Percentiles rank a stretch among this genome's conserved stretches.
Conservation (phyloP, 2,797 vertebrate species). For the Sebastiscus albofasciatus region DNA sequence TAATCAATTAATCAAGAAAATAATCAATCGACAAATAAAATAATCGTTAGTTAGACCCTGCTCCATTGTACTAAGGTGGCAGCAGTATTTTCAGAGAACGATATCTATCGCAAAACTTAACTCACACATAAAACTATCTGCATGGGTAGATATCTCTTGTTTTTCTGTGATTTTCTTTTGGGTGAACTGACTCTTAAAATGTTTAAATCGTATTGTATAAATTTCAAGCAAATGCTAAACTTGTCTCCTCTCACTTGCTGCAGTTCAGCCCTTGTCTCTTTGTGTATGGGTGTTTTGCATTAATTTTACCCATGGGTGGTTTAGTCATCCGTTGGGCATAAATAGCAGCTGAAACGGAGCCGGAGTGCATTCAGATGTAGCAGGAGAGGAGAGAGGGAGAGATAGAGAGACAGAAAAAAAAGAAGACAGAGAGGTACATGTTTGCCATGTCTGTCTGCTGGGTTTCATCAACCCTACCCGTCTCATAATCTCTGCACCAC, state of each 20-base stretch:
- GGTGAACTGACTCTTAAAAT: not conserved
- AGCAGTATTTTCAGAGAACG: not conserved
- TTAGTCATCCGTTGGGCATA: slow-evolving; percentile 30
- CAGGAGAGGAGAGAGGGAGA: slow-evolving; percentile 6
- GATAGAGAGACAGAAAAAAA: not conserved
- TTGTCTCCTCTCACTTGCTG: not conserved
- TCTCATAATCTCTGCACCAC: slow-evolving; percentile 53
- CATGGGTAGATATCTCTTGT: not conserved
- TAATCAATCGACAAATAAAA: no score
- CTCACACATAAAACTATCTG: not conserved
- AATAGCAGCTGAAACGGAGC: slow-evolving; percentile 52
- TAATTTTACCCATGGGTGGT: slow-evolving; percentile 53
- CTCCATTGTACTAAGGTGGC: not conserved
- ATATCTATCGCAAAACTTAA: not conserved
- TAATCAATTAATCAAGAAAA: no score
- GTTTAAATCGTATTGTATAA: not conserved
- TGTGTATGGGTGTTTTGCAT: slow-evolving; percentile 47
- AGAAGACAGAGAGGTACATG: slow-evolving; percentile 48
- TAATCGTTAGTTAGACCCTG: no score
- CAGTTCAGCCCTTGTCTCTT: slow-evolving; percentile 15
- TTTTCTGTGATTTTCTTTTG: not conserved
- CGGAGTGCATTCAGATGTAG: slow-evolving; percentile 39
- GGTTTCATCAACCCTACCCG: slow-evolving; percentile 60
- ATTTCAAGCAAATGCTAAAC: not conserved
- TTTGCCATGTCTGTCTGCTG: slow-evolving; percentile 64